phyloP scores from a whole-genome alignment of 1,140 invertebrate species.

The Papilio glaucus region DNA sequence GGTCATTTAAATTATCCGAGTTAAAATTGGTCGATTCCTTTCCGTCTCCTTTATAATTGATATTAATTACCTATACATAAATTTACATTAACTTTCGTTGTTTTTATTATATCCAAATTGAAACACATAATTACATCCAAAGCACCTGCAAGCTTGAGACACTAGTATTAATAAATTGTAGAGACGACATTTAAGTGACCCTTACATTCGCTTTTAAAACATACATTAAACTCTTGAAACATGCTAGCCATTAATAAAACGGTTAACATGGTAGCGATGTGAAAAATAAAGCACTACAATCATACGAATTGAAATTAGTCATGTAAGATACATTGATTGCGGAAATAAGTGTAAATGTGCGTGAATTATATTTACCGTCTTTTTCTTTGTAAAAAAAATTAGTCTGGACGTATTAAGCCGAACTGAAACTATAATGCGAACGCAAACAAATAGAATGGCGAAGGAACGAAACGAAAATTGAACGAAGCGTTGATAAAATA shows the following conservation, averaged over 20 bases:
- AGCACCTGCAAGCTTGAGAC: constrained; percentile 10
- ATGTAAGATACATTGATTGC: constrained; percentile 17
- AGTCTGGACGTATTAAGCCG: constrained; percentile 35
- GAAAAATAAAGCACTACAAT: constrained; percentile 21
- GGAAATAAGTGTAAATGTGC: constrained; percentile 24
- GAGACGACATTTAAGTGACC: constrained; percentile 3
- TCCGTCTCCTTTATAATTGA: background rate
- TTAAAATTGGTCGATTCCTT: background rate
- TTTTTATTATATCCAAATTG: background rate
- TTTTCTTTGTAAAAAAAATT: background rate
- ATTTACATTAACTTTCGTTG: background rate
- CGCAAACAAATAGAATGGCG: constrained; percentile 71
- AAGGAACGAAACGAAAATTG: constrained; percentile 78
- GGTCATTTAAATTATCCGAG: constrained; percentile 7
- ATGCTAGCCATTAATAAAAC: constrained; percentile 35
- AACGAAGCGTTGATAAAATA: constrained; percentile 81
- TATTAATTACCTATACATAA: background rate
- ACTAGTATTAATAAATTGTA: constrained; percentile 1
- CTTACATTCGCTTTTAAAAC: background rate
- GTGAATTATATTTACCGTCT: background rate
- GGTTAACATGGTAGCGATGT: constrained; percentile 11
- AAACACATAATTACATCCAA: constrained; percentile 22
- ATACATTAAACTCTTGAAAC: constrained; percentile 38
- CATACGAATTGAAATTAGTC: constrained; percentile 33
- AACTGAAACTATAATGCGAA: constrained; percentile 63